Conservation (phyloP, 1,140 invertebrate genomes). For the Carposina sasakii region DNA sequence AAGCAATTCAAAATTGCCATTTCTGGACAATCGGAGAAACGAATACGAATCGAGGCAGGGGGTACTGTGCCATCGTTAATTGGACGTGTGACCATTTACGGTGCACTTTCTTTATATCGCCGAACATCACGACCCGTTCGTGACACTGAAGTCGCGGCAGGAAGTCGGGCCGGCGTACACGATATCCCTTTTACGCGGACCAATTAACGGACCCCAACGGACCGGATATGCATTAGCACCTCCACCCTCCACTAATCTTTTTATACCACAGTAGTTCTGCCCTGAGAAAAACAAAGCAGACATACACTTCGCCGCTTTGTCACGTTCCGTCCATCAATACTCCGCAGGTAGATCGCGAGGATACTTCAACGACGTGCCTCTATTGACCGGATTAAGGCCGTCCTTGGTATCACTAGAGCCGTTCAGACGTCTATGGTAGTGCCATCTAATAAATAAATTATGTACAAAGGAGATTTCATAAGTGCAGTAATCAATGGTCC, state of each 20-base stretch:
- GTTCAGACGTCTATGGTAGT: constrained; percentile 34
- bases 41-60: constrained; percentile 30
- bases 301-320: background rate
- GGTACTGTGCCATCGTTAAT: constrained; percentile 33
- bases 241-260: constrained; percentile 61
- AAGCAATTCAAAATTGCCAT: constrained; percentile 11
- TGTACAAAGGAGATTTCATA: constrained; percentile 32
- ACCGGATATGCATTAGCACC: constrained; percentile 70
- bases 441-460: too few relatives aligned
- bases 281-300: constrained; percentile 19
- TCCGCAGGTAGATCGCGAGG: background rate
- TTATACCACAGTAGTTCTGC: constrained; percentile 41
- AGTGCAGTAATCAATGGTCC: constrained; percentile 41
- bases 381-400: constrained; percentile 34
- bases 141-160: constrained; percentile 46
- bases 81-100: constrained; percentile 35
- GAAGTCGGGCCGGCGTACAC: constrained; percentile 49
- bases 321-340: constrained; percentile 11
- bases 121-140: constrained; percentile 30
- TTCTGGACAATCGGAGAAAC: constrained; percentile 11
- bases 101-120: constrained; percentile 35
- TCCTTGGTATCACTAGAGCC: constrained; percentile 41
- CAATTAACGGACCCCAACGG: constrained; percentile 65
- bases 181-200: constrained; percentile 69
- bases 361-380: constrained; percentile 22